Conservation (phyloP, 2,888 invertebrate species). For the Pseudolycoriella hygida region DNA sequence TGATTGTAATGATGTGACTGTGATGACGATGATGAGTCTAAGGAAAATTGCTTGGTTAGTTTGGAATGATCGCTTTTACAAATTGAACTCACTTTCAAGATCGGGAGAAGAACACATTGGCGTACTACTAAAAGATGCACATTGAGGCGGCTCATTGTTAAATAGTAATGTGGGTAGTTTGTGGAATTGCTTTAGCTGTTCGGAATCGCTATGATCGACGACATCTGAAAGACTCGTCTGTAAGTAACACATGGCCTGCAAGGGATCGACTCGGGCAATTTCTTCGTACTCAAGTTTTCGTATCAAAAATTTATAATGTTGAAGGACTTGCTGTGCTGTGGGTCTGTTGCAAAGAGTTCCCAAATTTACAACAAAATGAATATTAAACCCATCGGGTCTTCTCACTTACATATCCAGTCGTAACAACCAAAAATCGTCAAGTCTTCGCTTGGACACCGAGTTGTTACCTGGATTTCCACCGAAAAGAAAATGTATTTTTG, state of each 20-base stretch:
- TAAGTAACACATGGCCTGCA: conserved; percentile 54
- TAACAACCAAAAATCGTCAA: conserved; percentile 79
- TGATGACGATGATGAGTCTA: too few relatives aligned
- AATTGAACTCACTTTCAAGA: not conserved
- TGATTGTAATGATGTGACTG: not conserved
- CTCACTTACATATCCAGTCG: conserved; percentile 26
- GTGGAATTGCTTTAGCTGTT: conserved; percentile 60
- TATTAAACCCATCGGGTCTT: too few relatives aligned
- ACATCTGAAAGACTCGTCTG: conserved; percentile 51
- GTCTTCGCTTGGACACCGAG: too few relatives aligned
- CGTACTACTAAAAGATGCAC: not conserved
- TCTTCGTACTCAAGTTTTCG: conserved; percentile 55
- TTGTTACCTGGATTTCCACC: conserved; percentile 83
- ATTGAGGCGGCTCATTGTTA: conserved; percentile 26
- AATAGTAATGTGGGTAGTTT: conserved; percentile 50
- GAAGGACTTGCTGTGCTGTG: conserved; percentile 39
- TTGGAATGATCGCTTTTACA: too few relatives aligned
- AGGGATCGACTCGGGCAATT: conserved; percentile 38
- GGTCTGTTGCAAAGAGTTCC: conserved; percentile 35
- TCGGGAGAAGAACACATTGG: not conserved
- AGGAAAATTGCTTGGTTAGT: too few relatives aligned
- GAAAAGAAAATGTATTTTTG: conserved; percentile 59
- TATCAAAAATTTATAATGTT: conserved; percentile 44
- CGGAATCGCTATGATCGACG: conserved; percentile 51
- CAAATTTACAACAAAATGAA: not conserved